Evolutionary conservation across 2,113 vertebrate genomes (phyloP), one percentile per base, ranked within the genome.

Genomic region (Castor canadensis): DNA sequence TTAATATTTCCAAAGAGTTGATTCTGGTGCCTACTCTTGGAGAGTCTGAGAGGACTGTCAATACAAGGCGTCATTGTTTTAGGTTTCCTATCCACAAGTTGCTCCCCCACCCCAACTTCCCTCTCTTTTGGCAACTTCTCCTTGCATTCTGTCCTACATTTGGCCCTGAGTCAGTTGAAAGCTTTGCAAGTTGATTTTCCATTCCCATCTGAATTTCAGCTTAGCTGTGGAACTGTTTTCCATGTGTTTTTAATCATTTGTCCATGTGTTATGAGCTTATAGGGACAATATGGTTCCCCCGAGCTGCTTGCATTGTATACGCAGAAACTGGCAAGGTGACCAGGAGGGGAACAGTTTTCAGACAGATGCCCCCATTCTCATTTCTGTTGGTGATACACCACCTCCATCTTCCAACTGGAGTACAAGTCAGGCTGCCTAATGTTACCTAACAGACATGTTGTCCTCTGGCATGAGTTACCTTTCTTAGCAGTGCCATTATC

Each of bases 191-290:
- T 96, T 96, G 96, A 92, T 98, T 97, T 97, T 96, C 96, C 93
- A 49, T 96, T 97, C 97, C 96, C 95, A 97, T 96, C 97, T 97
- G 97, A 97, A 96, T 98, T 96, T 97, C 94, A 93, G 91, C 95
- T 97, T 96, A 95, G 91, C 93, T 22, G 54, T 87, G 71, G 96
- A 97, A 94, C 97, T 97, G 95, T 97, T 98, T 98, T 96, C 97
- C 97, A 97, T 98, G 97, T 98, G 97, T 97, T 96, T 96, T 98
- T 96, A 95, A 98, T 98, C 96, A 97, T 97, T 97, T 97, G 96
- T 96, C 96, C 97, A 97, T 97, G 97, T 98, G 97, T 98, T 97
- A 93, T 83, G 95, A 95, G 96, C 96, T 97, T 96, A 96, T 96
- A 96, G 96, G 96, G 94, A 98, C 97, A 98, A 96, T 96, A 96